Conservation (phyloP, 2,113 vertebrate species). For the Poecile atricapillus region DNA sequence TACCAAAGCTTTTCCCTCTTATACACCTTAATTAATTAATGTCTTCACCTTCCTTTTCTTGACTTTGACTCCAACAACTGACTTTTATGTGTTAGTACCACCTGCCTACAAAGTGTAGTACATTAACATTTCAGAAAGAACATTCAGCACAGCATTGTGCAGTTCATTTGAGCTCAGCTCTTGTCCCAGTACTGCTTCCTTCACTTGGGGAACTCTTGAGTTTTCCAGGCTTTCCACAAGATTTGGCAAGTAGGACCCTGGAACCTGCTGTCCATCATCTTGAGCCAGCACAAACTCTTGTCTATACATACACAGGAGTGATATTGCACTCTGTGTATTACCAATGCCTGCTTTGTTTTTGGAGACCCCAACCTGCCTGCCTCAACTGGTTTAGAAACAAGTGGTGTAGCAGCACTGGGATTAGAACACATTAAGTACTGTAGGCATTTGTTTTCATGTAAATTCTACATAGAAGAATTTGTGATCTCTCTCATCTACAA, state of each 20-base stretch:
- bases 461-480: neutral
- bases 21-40: neutral
- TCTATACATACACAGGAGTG: neutral
- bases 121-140: neutral
- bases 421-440: neutral
- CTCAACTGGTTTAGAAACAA: neutral
- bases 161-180: neutral
- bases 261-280: neutral
- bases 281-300: neutral
- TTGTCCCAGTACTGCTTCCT: neutral
- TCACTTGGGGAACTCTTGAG: neutral
- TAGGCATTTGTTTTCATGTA: neutral
- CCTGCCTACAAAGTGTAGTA: neutral
- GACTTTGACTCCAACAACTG: neutral
- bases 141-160: neutral
- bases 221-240: neutral
- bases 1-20: neutral
- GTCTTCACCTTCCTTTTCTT: neutral
- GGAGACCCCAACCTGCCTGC: neutral
- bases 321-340: neutral
- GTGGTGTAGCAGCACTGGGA: neutral
- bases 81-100: neutral
- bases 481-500: neutral
- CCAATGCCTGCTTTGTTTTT: neutral
- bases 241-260: neutral